Evolutionary conservation across 2,113 vertebrate genomes (phyloP).

Genomic region (Mormoops blainvillei): DNA sequence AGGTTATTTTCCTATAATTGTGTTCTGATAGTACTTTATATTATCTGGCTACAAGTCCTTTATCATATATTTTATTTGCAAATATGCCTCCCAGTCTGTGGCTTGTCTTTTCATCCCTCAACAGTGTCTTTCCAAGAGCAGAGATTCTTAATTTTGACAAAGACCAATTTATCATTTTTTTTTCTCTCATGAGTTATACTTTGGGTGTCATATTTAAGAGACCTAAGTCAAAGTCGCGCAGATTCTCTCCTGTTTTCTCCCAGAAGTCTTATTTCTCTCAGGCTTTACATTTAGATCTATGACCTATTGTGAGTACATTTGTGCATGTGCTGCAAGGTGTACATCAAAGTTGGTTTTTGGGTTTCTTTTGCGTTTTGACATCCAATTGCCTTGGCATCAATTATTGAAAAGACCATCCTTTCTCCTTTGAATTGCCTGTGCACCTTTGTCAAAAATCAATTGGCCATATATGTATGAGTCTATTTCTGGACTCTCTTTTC

Average conservation of each 20-base stretch:
- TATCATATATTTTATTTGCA: background rate
- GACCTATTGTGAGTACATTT: background rate
- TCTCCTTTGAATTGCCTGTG: background rate
- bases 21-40: background rate
- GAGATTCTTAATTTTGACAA: background rate
- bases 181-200: background rate
- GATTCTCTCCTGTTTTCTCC: background rate
- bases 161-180: background rate
- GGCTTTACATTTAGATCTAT: background rate
- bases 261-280: background rate
- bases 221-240: background rate
- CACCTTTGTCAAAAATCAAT: conserved; percentile 16
- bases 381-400: background rate
- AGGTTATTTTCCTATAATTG: background rate
- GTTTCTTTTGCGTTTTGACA: background rate
- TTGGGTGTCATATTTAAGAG: background rate
- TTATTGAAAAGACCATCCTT: background rate
- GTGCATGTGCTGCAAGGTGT: background rate
- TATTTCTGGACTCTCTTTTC: background rate
- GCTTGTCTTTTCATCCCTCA: background rate
- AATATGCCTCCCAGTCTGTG: background rate
- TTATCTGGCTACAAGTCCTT: background rate
- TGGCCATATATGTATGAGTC: background rate
- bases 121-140: background rate
- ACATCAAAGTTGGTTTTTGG: background rate